Percentiles rank a stretch among this genome's conserved stretches.
Conservation (phyloP, 1,140 invertebrate genomes). For the Ylistrum balloti region DNA sequence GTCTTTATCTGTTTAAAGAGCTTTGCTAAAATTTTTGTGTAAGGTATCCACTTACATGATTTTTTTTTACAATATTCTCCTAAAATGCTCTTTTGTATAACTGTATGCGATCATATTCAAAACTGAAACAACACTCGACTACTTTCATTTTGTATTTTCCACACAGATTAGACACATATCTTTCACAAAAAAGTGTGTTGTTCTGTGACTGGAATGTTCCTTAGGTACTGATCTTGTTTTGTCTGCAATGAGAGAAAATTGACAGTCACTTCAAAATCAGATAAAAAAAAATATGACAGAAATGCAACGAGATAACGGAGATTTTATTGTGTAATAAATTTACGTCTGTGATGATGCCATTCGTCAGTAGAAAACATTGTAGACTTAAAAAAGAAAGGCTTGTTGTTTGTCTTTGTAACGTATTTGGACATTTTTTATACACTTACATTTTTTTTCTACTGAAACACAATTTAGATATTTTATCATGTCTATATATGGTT, state of each 20-base stretch:
- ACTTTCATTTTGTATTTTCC: not conserved
- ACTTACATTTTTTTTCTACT: too few relatives aligned
- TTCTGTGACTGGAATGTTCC: not conserved
- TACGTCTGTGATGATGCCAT: too few relatives aligned
- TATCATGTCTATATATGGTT: too few relatives aligned
- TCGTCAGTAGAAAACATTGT: too few relatives aligned
- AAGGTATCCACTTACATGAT: not conserved
- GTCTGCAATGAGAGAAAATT: not conserved
- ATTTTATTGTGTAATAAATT: too few relatives aligned
- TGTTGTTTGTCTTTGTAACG: too few relatives aligned
- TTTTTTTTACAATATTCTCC: too few relatives aligned
- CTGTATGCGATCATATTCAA: not conserved
- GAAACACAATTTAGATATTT: too few relatives aligned
- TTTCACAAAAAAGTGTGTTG: not conserved
- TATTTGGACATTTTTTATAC: too few relatives aligned
- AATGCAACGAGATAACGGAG: too few relatives aligned
- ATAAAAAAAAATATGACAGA: too few relatives aligned
- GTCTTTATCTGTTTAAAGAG: slow-evolving; percentile 27
- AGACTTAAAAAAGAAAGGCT: too few relatives aligned
- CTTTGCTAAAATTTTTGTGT: not conserved
- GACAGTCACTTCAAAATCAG: not conserved
- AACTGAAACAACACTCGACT: not conserved
- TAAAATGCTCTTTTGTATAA: not conserved
- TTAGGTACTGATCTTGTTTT: not conserved
- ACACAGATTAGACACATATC: not conserved